These are phyloP conservation scores for Atractosteus spatula DNA, from an alignment of 2,113 vertebrate genomes.

Conservation along the genomic window DNA sequence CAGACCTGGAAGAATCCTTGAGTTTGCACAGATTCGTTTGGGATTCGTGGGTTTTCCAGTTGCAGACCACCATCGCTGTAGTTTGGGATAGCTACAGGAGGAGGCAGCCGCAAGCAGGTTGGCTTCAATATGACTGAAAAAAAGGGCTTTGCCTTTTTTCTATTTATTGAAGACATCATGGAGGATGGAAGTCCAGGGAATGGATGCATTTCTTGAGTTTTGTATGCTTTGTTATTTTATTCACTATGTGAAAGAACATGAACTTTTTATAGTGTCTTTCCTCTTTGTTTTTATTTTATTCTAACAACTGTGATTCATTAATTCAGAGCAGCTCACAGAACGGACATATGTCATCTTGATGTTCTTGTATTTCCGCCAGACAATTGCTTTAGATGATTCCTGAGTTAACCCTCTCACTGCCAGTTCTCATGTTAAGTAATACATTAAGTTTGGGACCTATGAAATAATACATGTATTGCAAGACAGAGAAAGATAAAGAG, in stretches of 20 bases:
- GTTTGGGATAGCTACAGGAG: constrained; percentile 23
- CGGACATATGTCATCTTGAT: constrained; percentile 31
- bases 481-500: too few species aligned
- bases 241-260: constrained; percentile 47
- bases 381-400: constrained; percentile 64
- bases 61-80: constrained; percentile 36
- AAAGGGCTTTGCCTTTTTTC: constrained; percentile 20
- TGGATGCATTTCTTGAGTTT: constrained; percentile 36
- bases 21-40: constrained; percentile 43
- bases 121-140: constrained; percentile 29
- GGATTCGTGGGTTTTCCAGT: constrained; percentile 35
- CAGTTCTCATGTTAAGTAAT: constrained; percentile 26
- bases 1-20: constrained; percentile 47
- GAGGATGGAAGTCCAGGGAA: constrained; percentile 21
- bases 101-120: constrained; percentile 31
- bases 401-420: constrained; percentile 54
- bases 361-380: constrained; percentile 52
- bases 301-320: constrained; percentile 54
- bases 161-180: constrained; percentile 29
- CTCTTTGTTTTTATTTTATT: constrained; percentile 44
- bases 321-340: constrained; percentile 63
- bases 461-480: too few species aligned
- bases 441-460: constrained; percentile 4
- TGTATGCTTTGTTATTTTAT: constrained; percentile 37
- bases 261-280: constrained; percentile 36